Conservation (phyloP, 92 coral and sea anemone genomes). For the Anthopleura xanthogrammica region DNA sequence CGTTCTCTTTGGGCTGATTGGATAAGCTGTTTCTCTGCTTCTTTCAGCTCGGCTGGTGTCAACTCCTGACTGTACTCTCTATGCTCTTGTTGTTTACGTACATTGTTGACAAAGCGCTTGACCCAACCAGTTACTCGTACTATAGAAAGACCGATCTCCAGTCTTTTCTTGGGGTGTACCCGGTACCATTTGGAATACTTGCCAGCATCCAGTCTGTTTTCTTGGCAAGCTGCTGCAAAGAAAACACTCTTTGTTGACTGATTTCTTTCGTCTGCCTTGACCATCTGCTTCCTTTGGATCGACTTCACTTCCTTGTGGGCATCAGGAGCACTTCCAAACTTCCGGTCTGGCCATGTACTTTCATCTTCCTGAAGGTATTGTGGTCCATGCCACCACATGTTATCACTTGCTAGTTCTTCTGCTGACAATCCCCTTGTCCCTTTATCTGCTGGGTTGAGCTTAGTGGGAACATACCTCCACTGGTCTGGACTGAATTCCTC, state of each 20-base stretch:
- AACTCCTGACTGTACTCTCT: slow-evolving; percentile 36
- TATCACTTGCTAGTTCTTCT: slow-evolving; percentile 33
- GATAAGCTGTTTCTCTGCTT: slow-evolving; percentile 41
- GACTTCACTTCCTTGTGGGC: not conserved
- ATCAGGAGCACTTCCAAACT: slow-evolving; percentile 27
- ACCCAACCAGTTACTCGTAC: slow-evolving; percentile 69
- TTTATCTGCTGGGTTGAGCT: slow-evolving; percentile 60
- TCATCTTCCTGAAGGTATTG: slow-evolving; percentile 1
- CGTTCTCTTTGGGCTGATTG: slow-evolving; percentile 43
- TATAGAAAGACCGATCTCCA: slow-evolving; percentile 59
- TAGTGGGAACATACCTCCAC: slow-evolving; percentile 65
- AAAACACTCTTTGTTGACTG: not conserved
- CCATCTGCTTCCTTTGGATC: not conserved
- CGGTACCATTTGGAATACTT: slow-evolving; percentile 64
- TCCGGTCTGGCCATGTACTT: slow-evolving; percentile 35
- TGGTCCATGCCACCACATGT: slow-evolving; percentile 58
- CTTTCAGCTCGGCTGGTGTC: slow-evolving; percentile 49
- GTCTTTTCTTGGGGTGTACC: slow-evolving; percentile 30
- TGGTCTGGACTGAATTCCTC: slow-evolving; percentile 50
- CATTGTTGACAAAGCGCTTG: slow-evolving; percentile 49
- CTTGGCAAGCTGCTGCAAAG: slow-evolving; percentile 35
- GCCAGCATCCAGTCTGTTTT: slow-evolving; percentile 49
- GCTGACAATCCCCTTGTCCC: slow-evolving; percentile 47
- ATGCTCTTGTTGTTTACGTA: slow-evolving; percentile 39
- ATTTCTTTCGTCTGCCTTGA: not conserved